Evolutionary conservation across 2,113 vertebrate genomes (phyloP), one percentile per base, ranked within the genome.

Genomic region (Formicarius rufipectus): DNA sequence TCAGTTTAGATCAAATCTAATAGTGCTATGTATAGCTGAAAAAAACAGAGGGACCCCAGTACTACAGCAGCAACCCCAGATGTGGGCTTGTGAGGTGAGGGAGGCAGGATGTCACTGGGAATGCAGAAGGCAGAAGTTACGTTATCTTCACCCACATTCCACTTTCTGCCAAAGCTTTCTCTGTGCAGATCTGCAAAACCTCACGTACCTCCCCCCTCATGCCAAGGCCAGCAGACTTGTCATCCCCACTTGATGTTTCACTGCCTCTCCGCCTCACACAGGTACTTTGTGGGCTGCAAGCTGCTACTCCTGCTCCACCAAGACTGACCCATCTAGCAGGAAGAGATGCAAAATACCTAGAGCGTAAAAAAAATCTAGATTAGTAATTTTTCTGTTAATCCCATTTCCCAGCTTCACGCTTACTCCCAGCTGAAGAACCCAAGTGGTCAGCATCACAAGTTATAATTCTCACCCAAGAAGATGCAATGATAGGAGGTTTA

Each of bases 211-310:
- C 2, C 3, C 19, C 21, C 66, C 18, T 20, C 1, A 0, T 12
- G 20, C 67, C 14, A 15, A 80, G 15, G 18, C 27, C 31, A 22
- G 35, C 1, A 3, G 56, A 6, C 14, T 52, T 11, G 1, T 33
- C 18, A 8, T 22, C 7, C 44, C 25, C 20, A 10, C 19, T 27
- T 0, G 0, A 20, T 17, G 37, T 24, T 71, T 52, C 0, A 0
- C 15, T 28, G 52, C 52, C 25, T 63, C 64, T 84, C 47, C 28
- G 56, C 44, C 31, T 24, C n/a, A n/a, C 2, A 2, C 14, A 66
- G n/a, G n/a, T 27, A 13, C 30, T 44, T 4, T 0, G 35, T 6
- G 30, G 10, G 31, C 44, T 74, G 33, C 6, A 5, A 73, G 77
- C 30, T 45, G 23, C 30, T 12, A 6, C 19, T 42, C 40, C 55